Evolutionary conservation across 2,797 vertebrate genomes (phyloP).

Genomic region (Clarias platycephalus): DNA sequence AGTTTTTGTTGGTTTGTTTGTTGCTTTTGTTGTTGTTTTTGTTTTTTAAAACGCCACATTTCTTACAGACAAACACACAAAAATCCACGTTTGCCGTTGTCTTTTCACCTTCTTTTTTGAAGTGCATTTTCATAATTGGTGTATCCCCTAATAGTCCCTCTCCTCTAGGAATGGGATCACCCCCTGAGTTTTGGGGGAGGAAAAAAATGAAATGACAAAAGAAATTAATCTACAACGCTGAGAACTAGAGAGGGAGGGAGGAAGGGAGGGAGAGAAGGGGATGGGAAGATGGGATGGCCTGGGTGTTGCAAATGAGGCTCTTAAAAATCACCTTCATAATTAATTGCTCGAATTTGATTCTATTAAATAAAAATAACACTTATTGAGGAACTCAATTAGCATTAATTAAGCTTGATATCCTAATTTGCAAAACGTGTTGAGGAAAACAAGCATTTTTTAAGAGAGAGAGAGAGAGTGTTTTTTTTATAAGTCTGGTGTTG

Average conservation of each 20-base stretch:
- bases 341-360: conserved; percentile 99
- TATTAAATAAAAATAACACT: conserved; percentile 99
- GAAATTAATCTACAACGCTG: conserved; percentile 59
- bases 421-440: conserved; percentile 98
- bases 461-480: conserved; percentile 72
- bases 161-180: conserved; percentile 51
- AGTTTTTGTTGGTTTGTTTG: not conserved
- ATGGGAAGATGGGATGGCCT: conserved; percentile 42
- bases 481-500: conserved; percentile 82
- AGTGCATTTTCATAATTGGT: conserved; percentile 47
- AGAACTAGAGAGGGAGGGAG: conserved; percentile 36
- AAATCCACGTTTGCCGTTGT: not conserved
- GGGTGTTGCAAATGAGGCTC: conserved; percentile 91
- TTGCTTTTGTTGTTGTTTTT: not conserved
- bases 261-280: no score
- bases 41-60: not conserved
- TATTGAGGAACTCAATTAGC: conserved; percentile 99
- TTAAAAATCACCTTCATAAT: conserved; percentile 97
- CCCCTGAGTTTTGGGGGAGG: conserved; percentile 41
- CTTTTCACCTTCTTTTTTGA: conserved; percentile 4
- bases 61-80: not conserved
- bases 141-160: conserved; percentile 49
- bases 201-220: conserved; percentile 56
- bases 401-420: conserved; percentile 99
- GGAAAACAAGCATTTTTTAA: conserved; percentile 94